These are phyloP conservation scores for Rattus rattus DNA, from an alignment of 2,113 vertebrate genomes.

Conservation along the genomic window DNA sequence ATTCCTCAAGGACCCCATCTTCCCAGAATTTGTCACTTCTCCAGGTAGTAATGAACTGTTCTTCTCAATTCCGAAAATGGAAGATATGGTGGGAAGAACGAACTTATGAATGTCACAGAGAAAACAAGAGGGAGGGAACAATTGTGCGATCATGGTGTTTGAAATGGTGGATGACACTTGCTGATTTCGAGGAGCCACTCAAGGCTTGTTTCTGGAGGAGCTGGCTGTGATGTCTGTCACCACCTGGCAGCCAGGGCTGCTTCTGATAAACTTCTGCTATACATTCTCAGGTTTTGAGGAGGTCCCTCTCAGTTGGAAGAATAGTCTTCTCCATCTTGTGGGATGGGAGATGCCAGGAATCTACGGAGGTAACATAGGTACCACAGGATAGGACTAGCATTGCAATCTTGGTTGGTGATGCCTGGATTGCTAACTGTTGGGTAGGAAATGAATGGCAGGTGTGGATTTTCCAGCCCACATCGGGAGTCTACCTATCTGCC, in stretches of 20 bases:
- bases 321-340: neutral
- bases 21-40: neutral
- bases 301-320: neutral
- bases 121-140: neutral
- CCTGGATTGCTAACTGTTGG: neutral
- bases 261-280: constrained; percentile 33
- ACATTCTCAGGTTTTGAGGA: constrained; percentile 7
- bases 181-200: constrained; percentile 53
- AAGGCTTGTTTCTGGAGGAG: constrained; percentile 58
- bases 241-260: constrained; percentile 56
- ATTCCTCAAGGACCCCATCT: neutral
- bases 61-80: neutral
- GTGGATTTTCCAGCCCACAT: neutral
- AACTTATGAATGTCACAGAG: neutral
- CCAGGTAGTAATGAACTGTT: neutral
- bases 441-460: neutral
- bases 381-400: neutral
- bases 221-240: constrained; percentile 64
- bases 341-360: neutral
- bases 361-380: neutral
- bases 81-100: neutral
- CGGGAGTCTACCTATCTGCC: neutral
- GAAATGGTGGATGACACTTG: constrained; percentile 22
- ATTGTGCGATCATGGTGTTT: neutral
- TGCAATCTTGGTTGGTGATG: neutral